These are phyloP conservation scores for Trididemnum clinides DNA, from an alignment of 23 tunicate genomes.

Conservation along the genomic window DNA sequence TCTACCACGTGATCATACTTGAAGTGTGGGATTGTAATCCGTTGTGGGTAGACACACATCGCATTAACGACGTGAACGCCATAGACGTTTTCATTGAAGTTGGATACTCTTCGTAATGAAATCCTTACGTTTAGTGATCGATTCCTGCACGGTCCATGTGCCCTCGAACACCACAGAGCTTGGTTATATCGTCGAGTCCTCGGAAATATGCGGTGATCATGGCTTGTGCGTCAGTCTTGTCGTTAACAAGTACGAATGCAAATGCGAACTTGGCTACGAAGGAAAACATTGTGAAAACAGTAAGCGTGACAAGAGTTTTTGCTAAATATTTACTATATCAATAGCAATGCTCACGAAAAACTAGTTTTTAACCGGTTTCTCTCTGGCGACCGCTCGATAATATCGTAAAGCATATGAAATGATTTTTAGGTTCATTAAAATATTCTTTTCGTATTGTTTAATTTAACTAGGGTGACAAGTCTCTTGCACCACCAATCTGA, in stretches of 20 bases:
- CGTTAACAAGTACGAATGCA: slow-evolving; percentile 56
- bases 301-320: slow-evolving; percentile 28
- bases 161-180: slow-evolving; percentile 43
- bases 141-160: slow-evolving; percentile 87
- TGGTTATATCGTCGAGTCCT: slow-evolving; percentile 46
- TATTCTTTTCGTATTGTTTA: too few species aligned
- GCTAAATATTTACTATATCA: too few species aligned
- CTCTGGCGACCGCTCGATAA: too few species aligned
- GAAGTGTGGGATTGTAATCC: too few species aligned
- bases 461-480: too few species aligned
- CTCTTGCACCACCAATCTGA: too few species aligned
- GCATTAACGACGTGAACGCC: background rate
- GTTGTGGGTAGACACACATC: too few species aligned
- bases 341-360: too few species aligned
- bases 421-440: too few species aligned
- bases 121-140: slow-evolving; percentile 49
- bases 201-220: slow-evolving; percentile 73
- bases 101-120: background rate
- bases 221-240: slow-evolving; percentile 63
- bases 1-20: too few species aligned
- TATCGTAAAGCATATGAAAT: too few species aligned
- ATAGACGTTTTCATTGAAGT: background rate
- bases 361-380: too few species aligned
- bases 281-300: slow-evolving; percentile 80
- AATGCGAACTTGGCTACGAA: slow-evolving; percentile 75